Percentiles rank a stretch among this genome's conserved stretches.
phyloP scores from a whole-genome alignment of 1,140 invertebrate species.

The Tetramorium alpestre region DNA sequence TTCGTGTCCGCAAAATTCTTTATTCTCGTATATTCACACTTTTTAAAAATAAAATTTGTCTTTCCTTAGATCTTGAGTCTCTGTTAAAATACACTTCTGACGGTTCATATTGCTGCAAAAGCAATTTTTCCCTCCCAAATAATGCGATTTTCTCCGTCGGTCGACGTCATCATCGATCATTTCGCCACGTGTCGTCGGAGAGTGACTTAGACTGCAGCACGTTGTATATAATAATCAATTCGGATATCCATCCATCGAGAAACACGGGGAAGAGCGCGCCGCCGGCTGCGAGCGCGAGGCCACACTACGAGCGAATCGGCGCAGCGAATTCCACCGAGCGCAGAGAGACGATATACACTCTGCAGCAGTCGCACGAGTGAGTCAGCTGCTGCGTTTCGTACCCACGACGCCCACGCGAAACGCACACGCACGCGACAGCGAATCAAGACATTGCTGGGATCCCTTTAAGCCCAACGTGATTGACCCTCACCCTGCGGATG shows the following conservation, averaged over 20 bases:
- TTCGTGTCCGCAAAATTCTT: background rate
- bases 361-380: slow-evolving; percentile 48
- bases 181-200: background rate
- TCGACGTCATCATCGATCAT: background rate
- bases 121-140: background rate
- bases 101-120: background rate
- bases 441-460: slow-evolving; percentile 6
- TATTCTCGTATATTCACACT: background rate
- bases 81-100: background rate
- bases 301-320: slow-evolving; percentile 63
- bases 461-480: slow-evolving; percentile 20
- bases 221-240: too few relatives aligned
- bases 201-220: too few relatives aligned
- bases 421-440: slow-evolving; percentile 31
- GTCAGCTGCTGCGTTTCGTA: slow-evolving; percentile 65
- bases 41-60: background rate
- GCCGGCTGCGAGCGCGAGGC: slow-evolving; percentile 63
- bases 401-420: slow-evolving; percentile 4
- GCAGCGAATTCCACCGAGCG: slow-evolving; percentile 47
- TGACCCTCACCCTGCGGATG: background rate
- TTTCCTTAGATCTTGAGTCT: too few relatives aligned
- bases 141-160: background rate
- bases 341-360: slow-evolving; percentile 11
- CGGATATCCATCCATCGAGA: background rate
- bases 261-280: background rate